A percentile compares a stretch with the other conserved stretches of the same genome.
phyloP scores from a whole-genome alignment of 2,797 vertebrate species.

The Molothrus aeneus region DNA sequence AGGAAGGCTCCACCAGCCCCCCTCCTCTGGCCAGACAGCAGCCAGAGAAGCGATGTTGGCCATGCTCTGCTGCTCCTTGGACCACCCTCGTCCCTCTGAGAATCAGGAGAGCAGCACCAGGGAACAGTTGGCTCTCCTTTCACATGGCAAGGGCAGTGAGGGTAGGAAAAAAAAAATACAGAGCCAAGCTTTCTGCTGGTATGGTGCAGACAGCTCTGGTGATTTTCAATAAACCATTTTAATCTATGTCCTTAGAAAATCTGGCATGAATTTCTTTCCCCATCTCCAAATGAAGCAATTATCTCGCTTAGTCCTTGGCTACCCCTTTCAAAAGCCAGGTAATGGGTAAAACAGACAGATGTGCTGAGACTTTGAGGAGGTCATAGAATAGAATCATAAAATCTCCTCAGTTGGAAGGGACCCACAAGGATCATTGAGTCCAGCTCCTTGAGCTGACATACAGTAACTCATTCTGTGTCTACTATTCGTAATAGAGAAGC shows the following conservation, averaged over 20 bases:
- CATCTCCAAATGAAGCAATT: not conserved
- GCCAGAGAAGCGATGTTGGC: not conserved
- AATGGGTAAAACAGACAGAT: not conserved
- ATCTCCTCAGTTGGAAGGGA: not conserved
- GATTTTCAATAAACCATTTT: not conserved
- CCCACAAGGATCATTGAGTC: not conserved
- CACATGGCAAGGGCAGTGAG: accelerated
- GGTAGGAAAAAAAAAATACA: not conserved
- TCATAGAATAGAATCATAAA: not conserved
- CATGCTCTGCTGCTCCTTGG: not conserved
- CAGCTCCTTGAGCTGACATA: not conserved
- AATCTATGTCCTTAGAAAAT: not conserved
- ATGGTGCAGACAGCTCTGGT: not conserved
- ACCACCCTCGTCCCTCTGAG: accelerated
- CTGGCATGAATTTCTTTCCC: not conserved
- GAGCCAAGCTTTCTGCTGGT: not conserved
- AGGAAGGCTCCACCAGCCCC: not conserved
- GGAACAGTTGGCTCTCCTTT: not conserved
- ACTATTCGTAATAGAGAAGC: not conserved
- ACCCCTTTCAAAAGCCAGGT: not conserved
- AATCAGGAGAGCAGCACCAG: not conserved
- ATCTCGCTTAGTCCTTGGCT: not conserved
- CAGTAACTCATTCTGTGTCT: not conserved
- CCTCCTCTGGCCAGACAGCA: not conserved
- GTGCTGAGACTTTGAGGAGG: not conserved